These are phyloP conservation scores for Eubucco bourcierii DNA, from an alignment of 2,113 vertebrate species.

Conservation along the genomic window DNA sequence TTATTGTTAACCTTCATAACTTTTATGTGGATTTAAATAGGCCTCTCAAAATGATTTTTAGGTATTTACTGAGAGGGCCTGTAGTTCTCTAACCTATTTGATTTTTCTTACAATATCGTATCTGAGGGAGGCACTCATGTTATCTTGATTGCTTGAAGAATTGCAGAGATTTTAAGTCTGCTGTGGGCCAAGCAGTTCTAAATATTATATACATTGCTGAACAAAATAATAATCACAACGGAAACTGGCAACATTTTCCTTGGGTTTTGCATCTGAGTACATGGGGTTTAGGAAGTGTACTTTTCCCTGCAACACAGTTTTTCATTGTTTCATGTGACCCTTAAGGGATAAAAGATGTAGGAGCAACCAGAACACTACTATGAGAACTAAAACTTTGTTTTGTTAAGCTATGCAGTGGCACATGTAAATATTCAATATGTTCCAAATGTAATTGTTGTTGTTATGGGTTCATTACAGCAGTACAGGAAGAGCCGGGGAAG, in stretches of 20 bases:
- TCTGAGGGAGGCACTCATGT: neutral
- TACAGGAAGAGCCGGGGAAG: slow-evolving; percentile 73
- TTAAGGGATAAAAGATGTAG: slow-evolving; percentile 70
- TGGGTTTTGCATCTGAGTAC: slow-evolving; percentile 25
- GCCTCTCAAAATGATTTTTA: neutral
- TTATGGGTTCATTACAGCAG: slow-evolving; percentile 36
- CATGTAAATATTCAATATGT: slow-evolving; percentile 72
- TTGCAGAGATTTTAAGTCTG: slow-evolving; percentile 25
- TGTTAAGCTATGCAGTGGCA: slow-evolving; percentile 57
- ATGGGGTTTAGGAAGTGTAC: slow-evolving; percentile 63
- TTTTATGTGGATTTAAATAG: neutral
- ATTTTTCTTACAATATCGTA: neutral
- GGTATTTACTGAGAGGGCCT: neutral
- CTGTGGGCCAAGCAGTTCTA: slow-evolving; percentile 27
- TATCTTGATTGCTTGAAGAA: slow-evolving; percentile 41
- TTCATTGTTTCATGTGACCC: slow-evolving; percentile 70
- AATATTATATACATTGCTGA: slow-evolving; percentile 59
- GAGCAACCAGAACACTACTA: slow-evolving; percentile 57
- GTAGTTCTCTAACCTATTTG: neutral
- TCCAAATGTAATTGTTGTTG: slow-evolving; percentile 65
- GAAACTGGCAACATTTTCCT: slow-evolving; percentile 57
- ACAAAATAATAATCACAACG: slow-evolving; percentile 50
- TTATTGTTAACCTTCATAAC: neutral
- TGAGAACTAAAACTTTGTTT: slow-evolving; percentile 69
- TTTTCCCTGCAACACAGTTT: slow-evolving; percentile 48